Base-by-base conservation (phyloP, 2,888 invertebrate species). In the Rotaria magnacalcarata region DNA sequence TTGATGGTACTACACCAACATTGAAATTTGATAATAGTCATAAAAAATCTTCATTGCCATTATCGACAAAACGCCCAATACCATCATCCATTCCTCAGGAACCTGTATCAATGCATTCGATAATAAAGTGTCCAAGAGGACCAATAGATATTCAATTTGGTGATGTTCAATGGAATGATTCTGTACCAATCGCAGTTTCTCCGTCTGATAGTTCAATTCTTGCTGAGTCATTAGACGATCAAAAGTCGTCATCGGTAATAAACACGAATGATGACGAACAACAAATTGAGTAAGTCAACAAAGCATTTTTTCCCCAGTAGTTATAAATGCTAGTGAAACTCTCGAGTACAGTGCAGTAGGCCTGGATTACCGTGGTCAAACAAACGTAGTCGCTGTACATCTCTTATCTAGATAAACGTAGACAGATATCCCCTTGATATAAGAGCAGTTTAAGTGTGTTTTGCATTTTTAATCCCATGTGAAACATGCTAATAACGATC, bases 81-180 rank as follows among this genome's bases (percentile, higher is more conserved):
- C 34, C 67, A 67, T 67, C 67, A 34, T 67, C 67, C 0, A 67
- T 67, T 41, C 80, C 80, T 41, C 43, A 80, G 24, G 24, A 47
- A 47, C 80, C 80, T 10, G 80, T 80, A 24, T 47, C 11, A 47
- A 80, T 80, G 80, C 80, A 80, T 47, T 24, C 24, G n/a, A 47
- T n/a, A n/a, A 24, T 80, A 11, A 34, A 80, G 14, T 80, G 10
- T n/a, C 34, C 80, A n/a, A 47, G 10, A 47, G 14, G 47, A 80
- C 80, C 80, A 14, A 80, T 80, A 21, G 80, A 80, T 47, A 47
- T 80, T 43, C 80, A 80, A 47, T 80, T 80, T 47, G 80, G 80
- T 47, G 80, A 80, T 47, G 47, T 80, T 47, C 80, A 80, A 47
- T 80, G 80, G 80, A 67, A 67, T 67, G 67, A 67, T 67, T 67